These are phyloP conservation scores for Conops quadrifasciatus DNA, from an alignment of 2,888 invertebrate genomes.

Conservation along the genomic window DNA sequence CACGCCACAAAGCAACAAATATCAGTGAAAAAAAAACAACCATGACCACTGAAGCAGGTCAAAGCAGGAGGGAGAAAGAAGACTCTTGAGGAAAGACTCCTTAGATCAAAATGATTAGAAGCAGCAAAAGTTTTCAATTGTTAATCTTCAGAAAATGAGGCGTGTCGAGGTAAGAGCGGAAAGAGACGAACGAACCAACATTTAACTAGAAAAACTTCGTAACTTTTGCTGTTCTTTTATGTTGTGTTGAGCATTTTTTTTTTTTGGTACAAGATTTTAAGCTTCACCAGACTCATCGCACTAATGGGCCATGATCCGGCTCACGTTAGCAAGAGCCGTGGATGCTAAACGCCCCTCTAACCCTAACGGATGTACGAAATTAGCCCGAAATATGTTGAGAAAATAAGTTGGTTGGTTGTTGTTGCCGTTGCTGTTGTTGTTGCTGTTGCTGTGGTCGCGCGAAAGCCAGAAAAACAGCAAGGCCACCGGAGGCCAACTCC, in stretches of 20 bases:
- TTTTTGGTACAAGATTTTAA: no score
- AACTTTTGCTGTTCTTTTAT: not conserved
- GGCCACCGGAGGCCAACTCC: not conserved
- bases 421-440: slow-evolving; percentile 1
- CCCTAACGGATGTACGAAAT: slow-evolving; percentile 32
- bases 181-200: slow-evolving; percentile 34
- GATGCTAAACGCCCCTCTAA: not conserved
- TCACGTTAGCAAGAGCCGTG: no score
- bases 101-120: slow-evolving; percentile 53
- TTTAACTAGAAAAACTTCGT: not conserved
- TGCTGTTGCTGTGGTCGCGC: not conserved
- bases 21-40: no score
- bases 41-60: no score
- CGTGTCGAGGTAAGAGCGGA: not conserved
- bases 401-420: slow-evolving; percentile 12
- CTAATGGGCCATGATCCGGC: no score
- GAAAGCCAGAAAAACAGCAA: not conserved
- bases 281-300: no score
- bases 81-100: slow-evolving; percentile 1
- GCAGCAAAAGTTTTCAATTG: slow-evolving; percentile 59
- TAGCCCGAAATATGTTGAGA: slow-evolving; percentile 32
- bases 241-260: no score
- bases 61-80: no score
- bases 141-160: slow-evolving; percentile 49
- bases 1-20: no score